Conservation (phyloP, 2,113 vertebrate species). For the Aldabrachelys gigantea region DNA sequence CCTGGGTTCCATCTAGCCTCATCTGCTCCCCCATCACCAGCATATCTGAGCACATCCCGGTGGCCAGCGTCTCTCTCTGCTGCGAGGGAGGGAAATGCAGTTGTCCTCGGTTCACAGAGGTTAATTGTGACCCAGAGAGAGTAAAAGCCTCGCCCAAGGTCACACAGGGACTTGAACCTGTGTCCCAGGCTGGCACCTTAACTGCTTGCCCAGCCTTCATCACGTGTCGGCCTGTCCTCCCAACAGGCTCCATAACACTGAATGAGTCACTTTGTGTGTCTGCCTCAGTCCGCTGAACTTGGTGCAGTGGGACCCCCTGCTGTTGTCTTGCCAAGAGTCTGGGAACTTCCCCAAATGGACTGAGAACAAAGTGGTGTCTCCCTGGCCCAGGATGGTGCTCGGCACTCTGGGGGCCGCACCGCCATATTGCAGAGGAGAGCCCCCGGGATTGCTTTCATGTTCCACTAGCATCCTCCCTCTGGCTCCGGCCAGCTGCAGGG, state of each 20-base stretch:
- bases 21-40: not conserved
- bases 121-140: no score
- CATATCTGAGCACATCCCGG: not conserved
- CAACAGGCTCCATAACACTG: not conserved
- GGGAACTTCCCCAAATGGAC: rapidly evolving
- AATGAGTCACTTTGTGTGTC: not conserved
- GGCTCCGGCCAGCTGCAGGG: not conserved
- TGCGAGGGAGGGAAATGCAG: no score
- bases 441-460: no score
- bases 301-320: not conserved
- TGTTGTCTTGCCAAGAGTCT: rapidly evolving
- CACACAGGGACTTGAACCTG: no score
- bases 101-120: no score
- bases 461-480: no score
- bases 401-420: not conserved
- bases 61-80: not conserved
- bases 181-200: not conserved
- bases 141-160: no score
- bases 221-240: no score
- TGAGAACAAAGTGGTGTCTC: rapidly evolving
- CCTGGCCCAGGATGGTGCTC: rapidly evolving
- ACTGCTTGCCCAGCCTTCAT: not conserved
- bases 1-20: not conserved
- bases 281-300: rapidly evolving
- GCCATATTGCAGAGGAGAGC: not conserved